Percentiles rank a stretch among this genome's conserved stretches.
phyloP scores from a whole-genome alignment of 2,113 vertebrate species.

The Plecotus auritus region DNA sequence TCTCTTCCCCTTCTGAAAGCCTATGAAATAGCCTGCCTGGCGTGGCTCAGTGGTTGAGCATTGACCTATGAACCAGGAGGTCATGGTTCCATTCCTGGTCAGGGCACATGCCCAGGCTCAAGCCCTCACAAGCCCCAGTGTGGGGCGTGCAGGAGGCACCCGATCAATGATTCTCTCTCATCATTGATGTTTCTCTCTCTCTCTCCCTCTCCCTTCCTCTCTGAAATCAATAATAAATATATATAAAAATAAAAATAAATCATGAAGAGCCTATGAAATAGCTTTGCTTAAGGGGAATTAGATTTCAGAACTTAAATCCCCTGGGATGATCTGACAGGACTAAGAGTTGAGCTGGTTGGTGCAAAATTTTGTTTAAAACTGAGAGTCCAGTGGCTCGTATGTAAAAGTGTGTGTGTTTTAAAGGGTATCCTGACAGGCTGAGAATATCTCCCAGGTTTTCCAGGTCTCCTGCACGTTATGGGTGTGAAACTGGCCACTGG shows the following conservation, averaged over 20 bases:
- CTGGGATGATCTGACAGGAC: not conserved
- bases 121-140: too few relatives aligned
- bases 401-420: not conserved
- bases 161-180: too few relatives aligned
- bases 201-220: too few relatives aligned
- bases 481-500: constrained; percentile 46
- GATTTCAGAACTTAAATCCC: constrained; percentile 18
- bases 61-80: too few relatives aligned
- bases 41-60: too few relatives aligned
- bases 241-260: too few relatives aligned
- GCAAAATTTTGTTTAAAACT: not conserved
- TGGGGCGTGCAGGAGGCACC: too few relatives aligned
- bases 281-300: not conserved
- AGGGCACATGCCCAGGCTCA: too few relatives aligned
- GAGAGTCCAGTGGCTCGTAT: not conserved
- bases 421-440: not conserved
- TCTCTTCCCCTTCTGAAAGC: constrained; percentile 10
- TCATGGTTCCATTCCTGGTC: too few relatives aligned
- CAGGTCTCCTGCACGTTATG: constrained; percentile 35
- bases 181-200: too few relatives aligned
- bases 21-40: not conserved
- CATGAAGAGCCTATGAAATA: constrained; percentile 9
- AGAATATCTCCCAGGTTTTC: constrained; percentile 36
- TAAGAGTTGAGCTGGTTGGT: not conserved
- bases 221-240: too few relatives aligned